Evolutionary conservation across 1,140 invertebrate species (phyloP).

Genomic region (Brachionus sp.): DNA sequence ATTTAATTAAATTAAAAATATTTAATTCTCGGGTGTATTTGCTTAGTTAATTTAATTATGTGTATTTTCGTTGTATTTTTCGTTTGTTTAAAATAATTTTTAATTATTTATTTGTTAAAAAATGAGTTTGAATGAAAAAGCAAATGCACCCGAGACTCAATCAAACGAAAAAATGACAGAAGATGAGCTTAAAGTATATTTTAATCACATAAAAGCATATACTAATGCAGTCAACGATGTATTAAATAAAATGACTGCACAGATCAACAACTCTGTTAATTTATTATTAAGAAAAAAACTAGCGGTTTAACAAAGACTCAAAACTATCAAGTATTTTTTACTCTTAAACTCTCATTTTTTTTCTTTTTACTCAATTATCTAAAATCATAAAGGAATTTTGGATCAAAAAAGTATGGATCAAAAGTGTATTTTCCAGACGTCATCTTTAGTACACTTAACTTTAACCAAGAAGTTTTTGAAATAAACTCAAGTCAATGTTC

Average conservation of each 20-base stretch:
- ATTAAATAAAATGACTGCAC: background rate
- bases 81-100: too few relatives aligned
- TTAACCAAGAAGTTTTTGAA: background rate
- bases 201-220: background rate
- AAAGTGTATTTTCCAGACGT: background rate
- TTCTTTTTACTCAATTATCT: background rate
- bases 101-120: too few relatives aligned
- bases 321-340: background rate
- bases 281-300: background rate
- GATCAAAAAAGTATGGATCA: background rate
- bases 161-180: background rate
- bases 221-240: background rate
- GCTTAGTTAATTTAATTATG: too few relatives aligned
- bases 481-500: background rate
- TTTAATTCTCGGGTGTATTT: too few relatives aligned
- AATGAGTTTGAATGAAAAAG: too few relatives aligned
- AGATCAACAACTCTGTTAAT: background rate
- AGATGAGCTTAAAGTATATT: background rate
- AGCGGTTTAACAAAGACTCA: background rate
- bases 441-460: background rate
- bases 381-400: background rate
- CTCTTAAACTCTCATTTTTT: background rate
- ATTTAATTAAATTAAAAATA: too few relatives aligned
- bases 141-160: background rate
- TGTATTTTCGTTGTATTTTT: too few relatives aligned